These are phyloP conservation scores for Cosmia pyralina DNA, from an alignment of 2,888 invertebrate species.

Conservation along the genomic window DNA sequence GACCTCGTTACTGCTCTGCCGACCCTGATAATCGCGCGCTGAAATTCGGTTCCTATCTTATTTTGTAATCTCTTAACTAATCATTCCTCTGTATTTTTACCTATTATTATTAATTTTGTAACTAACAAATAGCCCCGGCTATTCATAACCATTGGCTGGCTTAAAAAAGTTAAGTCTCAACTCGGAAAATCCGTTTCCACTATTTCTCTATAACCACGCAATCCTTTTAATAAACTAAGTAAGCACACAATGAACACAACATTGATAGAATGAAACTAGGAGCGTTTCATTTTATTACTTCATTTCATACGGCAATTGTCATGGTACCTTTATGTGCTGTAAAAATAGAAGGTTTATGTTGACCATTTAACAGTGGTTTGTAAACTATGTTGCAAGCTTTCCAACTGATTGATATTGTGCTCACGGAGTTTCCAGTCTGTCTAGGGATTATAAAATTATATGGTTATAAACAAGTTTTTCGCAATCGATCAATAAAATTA, in stretches of 20 bases:
- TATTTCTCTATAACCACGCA: neutral
- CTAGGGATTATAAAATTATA: neutral
- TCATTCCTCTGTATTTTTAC: too few species aligned
- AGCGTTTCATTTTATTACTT: conserved; percentile 54
- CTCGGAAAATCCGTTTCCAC: neutral
- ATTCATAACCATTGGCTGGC: too few species aligned
- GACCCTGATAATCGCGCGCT: too few species aligned
- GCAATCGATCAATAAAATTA: neutral
- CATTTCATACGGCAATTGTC: conserved; percentile 57
- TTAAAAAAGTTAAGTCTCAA: neutral
- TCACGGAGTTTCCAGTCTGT: neutral
- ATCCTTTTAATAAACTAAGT: conserved; percentile 47
- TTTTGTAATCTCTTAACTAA: too few species aligned
- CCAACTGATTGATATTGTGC: conserved; percentile 55
- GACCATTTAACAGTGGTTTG: conserved; percentile 50
- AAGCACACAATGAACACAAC: conserved; percentile 39
- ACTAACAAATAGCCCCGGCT: too few species aligned
- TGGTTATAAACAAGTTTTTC: neutral
- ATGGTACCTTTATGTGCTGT: conserved; percentile 54
- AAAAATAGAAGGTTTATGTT: conserved; percentile 59
- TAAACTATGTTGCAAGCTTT: conserved; percentile 61
- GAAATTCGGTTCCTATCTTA: too few species aligned
- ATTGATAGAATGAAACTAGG: conserved; percentile 44
- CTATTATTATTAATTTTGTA: too few species aligned
- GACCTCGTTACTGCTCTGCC: too few species aligned